A percentile compares a stretch with the other conserved stretches of the same genome.
Conservation (phyloP, 2,888 invertebrate genomes). For the Sicus ferrugineus region DNA sequence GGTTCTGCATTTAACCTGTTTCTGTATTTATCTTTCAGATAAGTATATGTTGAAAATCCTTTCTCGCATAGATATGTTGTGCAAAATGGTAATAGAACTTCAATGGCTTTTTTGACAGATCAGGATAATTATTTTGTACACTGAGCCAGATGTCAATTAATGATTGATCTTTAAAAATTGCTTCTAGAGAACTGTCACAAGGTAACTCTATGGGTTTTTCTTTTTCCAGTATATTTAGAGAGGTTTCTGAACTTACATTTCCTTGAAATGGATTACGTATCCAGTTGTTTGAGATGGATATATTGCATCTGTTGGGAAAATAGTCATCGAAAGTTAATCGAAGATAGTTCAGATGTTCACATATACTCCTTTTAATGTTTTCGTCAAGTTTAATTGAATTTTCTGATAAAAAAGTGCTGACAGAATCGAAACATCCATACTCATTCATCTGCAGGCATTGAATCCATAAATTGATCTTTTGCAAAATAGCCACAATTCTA, state of each 20-base stretch:
- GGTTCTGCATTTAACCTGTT: not conserved
- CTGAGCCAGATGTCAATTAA: no score
- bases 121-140: no score
- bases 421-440: constrained; percentile 1
- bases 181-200: not conserved
- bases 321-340: no score
- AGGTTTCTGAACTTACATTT: not conserved
- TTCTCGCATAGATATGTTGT: not conserved
- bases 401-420: not conserved
- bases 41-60: not conserved
- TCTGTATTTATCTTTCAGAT: not conserved
- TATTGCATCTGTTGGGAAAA: not conserved
- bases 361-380: not conserved
- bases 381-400: not conserved
- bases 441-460: not conserved
- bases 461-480: not conserved
- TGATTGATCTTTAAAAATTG: no score
- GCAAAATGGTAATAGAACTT: no score
- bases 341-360: no score
- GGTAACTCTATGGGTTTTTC: not conserved
- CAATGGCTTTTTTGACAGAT: no score
- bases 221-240: not conserved
- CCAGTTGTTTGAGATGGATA: not conserved
- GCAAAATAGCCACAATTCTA: not conserved
- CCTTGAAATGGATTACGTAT: constrained; percentile 1